Evolutionary conservation across 2,797 vertebrate genomes (phyloP).

Genomic region (Lithobates pipiens): DNA sequence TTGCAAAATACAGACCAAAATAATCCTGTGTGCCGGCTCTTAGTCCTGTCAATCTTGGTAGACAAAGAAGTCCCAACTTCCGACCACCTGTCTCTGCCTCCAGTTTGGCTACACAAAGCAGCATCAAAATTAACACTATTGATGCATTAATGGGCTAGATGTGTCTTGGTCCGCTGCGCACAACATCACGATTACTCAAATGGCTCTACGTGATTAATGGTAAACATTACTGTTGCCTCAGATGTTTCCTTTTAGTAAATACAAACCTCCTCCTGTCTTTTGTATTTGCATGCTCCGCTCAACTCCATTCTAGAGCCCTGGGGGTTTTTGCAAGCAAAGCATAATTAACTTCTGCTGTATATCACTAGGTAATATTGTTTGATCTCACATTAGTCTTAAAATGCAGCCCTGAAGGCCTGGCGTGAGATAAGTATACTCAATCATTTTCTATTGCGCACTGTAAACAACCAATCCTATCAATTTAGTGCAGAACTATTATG

Average conservation of each 20-base stretch:
- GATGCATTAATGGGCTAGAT: conserved; percentile 21
- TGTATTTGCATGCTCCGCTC: not conserved
- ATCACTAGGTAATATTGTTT: conserved; percentile 28
- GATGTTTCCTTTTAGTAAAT: conserved; percentile 5
- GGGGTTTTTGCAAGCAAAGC: conserved; percentile 13
- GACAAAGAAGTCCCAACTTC: conserved; percentile 22
- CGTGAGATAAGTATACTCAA: conserved; percentile 7
- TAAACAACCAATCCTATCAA: conserved; percentile 26
- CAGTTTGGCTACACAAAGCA: conserved; percentile 12
- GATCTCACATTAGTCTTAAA: conserved; percentile 34
- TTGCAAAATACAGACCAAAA: conserved; percentile 30
- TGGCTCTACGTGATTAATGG: conserved; percentile 9
- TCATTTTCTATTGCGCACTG: not conserved
- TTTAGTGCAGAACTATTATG: not conserved
- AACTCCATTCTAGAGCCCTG: not conserved
- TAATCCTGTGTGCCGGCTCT: conserved; percentile 19
- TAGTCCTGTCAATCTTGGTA: conserved; percentile 18
- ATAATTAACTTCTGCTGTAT: conserved; percentile 34
- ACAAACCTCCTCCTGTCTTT: not conserved
- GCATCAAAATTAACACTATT: conserved; percentile 13
- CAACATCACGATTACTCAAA: conserved; percentile 3
- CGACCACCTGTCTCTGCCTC: conserved; percentile 6
- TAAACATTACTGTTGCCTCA: not conserved
- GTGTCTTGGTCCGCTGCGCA: not conserved
- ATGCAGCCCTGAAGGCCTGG: conserved; percentile 6